Base-by-base conservation (phyloP, 64 coral and sea anemone species). In the Actinia tenebrosa region DNA sequence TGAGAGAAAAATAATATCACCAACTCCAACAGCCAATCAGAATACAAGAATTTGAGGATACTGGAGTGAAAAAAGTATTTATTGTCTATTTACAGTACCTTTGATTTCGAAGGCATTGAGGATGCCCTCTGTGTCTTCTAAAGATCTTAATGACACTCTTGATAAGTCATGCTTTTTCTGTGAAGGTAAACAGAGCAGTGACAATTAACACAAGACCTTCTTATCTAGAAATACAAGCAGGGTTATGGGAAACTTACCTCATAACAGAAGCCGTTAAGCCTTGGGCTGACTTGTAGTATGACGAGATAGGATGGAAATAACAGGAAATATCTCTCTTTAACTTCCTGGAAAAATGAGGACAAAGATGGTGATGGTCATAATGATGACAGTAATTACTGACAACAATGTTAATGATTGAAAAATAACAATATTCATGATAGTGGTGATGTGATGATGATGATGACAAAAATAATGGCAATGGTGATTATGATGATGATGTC, bases 101-200 rank as follows among this genome's bases (percentile, higher is more conserved):
- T 84, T 92, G 25, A 99, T 90, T 83, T 99, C 97, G 88, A 99
- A 99, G 37, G 97, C 97, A 93, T 99, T 99, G 23, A 99, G 87
- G 89, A 99, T 99, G 47, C 97, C 97, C 84, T 99, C 97, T 71
- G 93, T 93, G 30, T 99, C 97, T 89, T 99, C 97, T 55, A 99
- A 78, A 44, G 90, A 89, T 20, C 88, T 85, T 42, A 95, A 45
- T 78, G 91, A 89, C 16, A 95, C 72, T 25, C 89, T 92, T 83
- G 97, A 64, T 44, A 99, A 80, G 52, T 92, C 91, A 84, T 99
- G 95, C 37, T 95, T 99, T 85, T 90, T 94, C 97, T 99, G 26
- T 75, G 45, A 71, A 89, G 60, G 44, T 53, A 88, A 88, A 80
- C 17, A 64, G 17, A 37, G 4, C 15, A 44, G 53, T 5, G 7